Base-by-base conservation (phyloP, 2,113 vertebrate species). In the Spea bombifrons region DNA sequence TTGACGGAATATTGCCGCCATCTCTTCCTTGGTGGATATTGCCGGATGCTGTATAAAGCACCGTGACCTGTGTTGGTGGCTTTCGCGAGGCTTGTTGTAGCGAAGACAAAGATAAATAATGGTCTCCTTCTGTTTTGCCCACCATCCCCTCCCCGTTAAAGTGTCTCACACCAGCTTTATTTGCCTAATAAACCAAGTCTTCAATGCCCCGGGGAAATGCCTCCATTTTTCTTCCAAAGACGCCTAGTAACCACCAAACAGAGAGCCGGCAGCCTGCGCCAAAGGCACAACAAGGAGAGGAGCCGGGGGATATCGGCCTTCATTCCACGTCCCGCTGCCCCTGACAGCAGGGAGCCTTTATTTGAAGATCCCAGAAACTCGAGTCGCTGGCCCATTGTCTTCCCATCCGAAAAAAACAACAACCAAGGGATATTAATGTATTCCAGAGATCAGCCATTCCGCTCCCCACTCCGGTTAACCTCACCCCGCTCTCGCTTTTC, bases 311-410 rank as follows among this genome's bases (percentile, higher is more conserved):
- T 96, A 96, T 96, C 91, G 91, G 90, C 91, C 90, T 94, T 96
- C 94, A 91, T 96, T 95, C 94, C 91, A 93, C 93, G 93, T 95
- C 94, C 93, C 86, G 93, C 95, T 99, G 95, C 91, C 94, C 95
- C 94, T 96, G 97, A 95, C 96, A 96, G 94, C 96, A 83, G 91
- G 92, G 88, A 87, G 87, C 90, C 93, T 97, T 99, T 99, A 92
- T 99, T 99, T 99, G 96, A 96, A 93, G 97, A 99, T 99, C 97
- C 97, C 96, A 98, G 96, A 94, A 94, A 94, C 78, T 76, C 44
- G 91, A 96, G 92, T 95, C 94, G 94, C 92, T 93, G 89, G 90
- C 84, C 15, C 90, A 96, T 97, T 99, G 95, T 97, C 94, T 81
- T 85, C 90, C 76, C 84, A 89, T 84, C 47, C 49, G 86, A 94